A percentile compares a stretch with the other conserved stretches of the same genome.
phyloP scores from a whole-genome alignment of 2,888 invertebrate species.

The Amphipyra berbera region DNA sequence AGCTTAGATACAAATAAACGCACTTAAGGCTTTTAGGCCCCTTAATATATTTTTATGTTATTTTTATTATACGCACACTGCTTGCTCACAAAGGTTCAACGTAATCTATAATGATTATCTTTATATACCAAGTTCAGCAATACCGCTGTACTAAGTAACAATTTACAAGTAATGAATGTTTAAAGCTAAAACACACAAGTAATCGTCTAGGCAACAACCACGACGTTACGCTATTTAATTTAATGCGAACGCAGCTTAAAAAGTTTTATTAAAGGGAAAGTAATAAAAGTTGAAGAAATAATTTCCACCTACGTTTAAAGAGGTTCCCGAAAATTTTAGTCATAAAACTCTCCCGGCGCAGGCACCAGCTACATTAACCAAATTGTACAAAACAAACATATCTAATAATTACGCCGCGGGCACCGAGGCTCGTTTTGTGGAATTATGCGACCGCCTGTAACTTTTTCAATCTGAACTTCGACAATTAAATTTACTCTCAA shows the following conservation, averaged over 20 bases:
- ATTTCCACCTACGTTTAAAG: slow-evolving; percentile 75
- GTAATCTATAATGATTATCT: slow-evolving; percentile 53
- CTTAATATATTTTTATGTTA: slow-evolving; percentile 42
- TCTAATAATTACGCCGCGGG: slow-evolving; percentile 82
- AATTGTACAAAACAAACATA: slow-evolving; percentile 86
- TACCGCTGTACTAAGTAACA: slow-evolving; percentile 33
- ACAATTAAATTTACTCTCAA: slow-evolving; percentile 87
- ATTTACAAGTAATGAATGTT: slow-evolving; percentile 55
- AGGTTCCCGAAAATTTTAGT: slow-evolving; percentile 73
- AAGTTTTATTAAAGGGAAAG: slow-evolving; percentile 66
- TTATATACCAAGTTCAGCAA: slow-evolving; percentile 43
- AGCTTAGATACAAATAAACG: slow-evolving; percentile 39
- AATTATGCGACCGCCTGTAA: slow-evolving; percentile 84
- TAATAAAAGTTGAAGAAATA: slow-evolving; percentile 77
- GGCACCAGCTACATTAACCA: slow-evolving; percentile 79
- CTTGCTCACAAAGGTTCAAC: slow-evolving; percentile 24
- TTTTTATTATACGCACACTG: slow-evolving; percentile 36
- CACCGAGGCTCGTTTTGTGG: slow-evolving; percentile 75
- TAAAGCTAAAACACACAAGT: slow-evolving; percentile 46
- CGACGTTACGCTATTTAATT: slow-evolving; percentile 50
- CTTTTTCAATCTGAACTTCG: slow-evolving; percentile 89
- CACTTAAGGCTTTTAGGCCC: slow-evolving; percentile 19
- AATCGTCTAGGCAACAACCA: slow-evolving; percentile 47
- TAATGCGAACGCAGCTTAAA: slow-evolving; percentile 58
- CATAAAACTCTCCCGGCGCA: slow-evolving; percentile 72